Conservation (phyloP, 2,797 vertebrate species). For the Myotis vivesi region DNA sequence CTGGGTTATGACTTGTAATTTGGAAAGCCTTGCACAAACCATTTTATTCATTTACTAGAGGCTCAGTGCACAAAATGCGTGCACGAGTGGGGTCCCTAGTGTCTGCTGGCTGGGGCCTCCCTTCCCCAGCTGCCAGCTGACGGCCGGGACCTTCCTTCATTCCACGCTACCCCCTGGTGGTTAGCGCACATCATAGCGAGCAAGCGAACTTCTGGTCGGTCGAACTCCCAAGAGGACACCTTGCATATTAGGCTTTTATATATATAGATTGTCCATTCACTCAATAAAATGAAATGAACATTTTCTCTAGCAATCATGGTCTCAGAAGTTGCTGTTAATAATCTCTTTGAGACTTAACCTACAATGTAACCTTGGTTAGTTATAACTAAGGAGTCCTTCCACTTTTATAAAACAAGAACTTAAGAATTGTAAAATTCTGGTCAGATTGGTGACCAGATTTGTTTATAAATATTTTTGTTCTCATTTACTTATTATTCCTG, state of each 20-base stretch:
- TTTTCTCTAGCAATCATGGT: neutral
- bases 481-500: neutral
- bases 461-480: neutral
- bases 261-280: neutral
- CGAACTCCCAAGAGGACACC: no score
- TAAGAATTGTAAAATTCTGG: neutral
- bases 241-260: no score
- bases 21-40: neutral
- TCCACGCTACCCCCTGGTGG: no score
- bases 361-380: neutral
- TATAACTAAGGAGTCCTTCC: neutral
- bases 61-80: no score
- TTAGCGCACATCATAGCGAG: no score
- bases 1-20: neutral
- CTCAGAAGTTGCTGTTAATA: slow-evolving; percentile 30
- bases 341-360: neutral
- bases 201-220: no score
- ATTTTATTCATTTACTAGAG: neutral
- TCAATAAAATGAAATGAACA: neutral
- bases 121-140: no score
- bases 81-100: no score
- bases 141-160: no score
- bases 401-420: slow-evolving; percentile 1
- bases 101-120: no score
- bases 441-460: neutral